These are phyloP conservation scores for Cephus rjabovi DNA, from an alignment of 2,888 invertebrate genomes.

Conservation along the genomic window DNA sequence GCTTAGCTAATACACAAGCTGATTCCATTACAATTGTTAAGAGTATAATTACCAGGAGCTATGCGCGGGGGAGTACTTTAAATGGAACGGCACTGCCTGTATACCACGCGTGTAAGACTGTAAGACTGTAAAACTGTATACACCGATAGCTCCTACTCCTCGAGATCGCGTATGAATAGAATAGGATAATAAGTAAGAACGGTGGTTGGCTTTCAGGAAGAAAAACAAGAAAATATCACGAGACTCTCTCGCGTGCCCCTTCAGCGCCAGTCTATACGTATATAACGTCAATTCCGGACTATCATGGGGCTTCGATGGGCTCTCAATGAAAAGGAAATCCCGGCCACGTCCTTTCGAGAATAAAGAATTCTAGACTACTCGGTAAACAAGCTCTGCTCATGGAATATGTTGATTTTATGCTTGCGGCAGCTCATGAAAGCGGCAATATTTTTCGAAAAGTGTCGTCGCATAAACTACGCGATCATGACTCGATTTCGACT, in stretches of 20 bases:
- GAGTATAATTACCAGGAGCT: not conserved
- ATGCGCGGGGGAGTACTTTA: not conserved
- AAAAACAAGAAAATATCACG: not conserved
- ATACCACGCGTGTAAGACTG: not conserved
- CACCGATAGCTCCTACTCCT: not conserved
- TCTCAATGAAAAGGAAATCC: constrained; percentile 3
- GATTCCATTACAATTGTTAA: constrained; percentile 21
- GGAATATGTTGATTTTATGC: constrained; percentile 35
- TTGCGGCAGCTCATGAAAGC: constrained; percentile 14
- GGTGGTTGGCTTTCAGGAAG: not conserved
- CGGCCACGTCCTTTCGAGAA: not conserved
- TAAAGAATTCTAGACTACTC: not conserved
- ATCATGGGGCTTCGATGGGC: not conserved
- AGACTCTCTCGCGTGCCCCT: too few species aligned
- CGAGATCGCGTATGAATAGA: not conserved
- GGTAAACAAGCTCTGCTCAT: not conserved
- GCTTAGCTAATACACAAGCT: not conserved
- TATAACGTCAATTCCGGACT: not conserved
- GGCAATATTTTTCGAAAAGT: constrained; percentile 34
- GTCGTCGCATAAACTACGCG: constrained; percentile 30
- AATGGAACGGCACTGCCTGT: not conserved
- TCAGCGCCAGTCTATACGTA: not conserved
- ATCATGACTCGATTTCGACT: constrained; percentile 36
- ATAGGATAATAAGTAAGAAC: not conserved
- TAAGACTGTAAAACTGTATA: not conserved